Conservation (phyloP, 2,113 vertebrate species). For the Ceuthmochares aereus region DNA sequence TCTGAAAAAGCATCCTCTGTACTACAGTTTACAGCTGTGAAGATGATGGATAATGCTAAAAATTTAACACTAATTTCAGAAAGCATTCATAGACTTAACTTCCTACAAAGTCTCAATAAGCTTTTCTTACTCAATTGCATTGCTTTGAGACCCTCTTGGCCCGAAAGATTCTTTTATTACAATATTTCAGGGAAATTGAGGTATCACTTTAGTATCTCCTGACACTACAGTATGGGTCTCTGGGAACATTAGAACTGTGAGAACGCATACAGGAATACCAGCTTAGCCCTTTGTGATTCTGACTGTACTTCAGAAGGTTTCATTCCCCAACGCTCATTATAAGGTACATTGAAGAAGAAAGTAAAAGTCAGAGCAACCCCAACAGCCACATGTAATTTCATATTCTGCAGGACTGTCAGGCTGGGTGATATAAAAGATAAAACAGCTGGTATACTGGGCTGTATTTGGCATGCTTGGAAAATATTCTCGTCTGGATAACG, state of each 20-base stretch:
- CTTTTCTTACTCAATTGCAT: neutral
- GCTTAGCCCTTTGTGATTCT: neutral
- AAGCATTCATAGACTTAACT: neutral
- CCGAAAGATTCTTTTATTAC: neutral
- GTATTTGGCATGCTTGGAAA: neutral
- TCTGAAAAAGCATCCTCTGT: neutral
- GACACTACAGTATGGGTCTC: neutral
- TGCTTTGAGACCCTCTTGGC: neutral
- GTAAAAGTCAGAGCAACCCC: neutral
- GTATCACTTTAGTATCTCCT: neutral
- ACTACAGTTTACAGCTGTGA: neutral
- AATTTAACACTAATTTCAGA: constrained; percentile 27
- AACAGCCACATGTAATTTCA: neutral
- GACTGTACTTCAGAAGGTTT: neutral
- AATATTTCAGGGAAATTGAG: neutral
- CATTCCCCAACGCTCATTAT: neutral
- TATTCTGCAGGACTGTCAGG: neutral
- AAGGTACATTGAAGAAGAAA: neutral
- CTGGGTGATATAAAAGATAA: neutral
- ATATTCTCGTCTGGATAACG: neutral
- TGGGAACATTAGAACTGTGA: neutral
- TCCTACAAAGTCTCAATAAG: neutral
- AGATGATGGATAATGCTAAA: constrained; percentile 19
- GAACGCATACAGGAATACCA: neutral
- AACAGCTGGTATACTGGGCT: neutral